Conservation (phyloP, 2,113 vertebrate genomes). For the Ursus arctos region DNA sequence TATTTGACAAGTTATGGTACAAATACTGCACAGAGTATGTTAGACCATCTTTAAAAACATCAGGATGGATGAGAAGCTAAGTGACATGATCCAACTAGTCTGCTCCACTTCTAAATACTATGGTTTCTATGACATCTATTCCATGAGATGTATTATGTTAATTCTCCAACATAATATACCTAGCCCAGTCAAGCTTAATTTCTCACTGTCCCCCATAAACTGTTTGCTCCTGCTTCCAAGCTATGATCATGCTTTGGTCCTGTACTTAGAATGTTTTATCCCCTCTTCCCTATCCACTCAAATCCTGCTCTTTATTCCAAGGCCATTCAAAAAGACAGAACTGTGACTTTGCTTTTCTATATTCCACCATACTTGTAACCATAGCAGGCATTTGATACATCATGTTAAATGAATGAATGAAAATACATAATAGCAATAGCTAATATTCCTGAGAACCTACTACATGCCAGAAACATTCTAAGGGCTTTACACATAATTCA, state of each 20-base stretch:
- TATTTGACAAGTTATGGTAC: not conserved
- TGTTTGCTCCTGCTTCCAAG: not conserved
- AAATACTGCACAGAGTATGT: not conserved
- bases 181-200: not conserved
- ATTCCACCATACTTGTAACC: not conserved
- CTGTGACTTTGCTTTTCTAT: not conserved
- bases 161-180: not conserved
- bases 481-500: not conserved
- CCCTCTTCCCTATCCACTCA: not conserved
- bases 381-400: not conserved
- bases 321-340: not conserved
- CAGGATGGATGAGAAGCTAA: not conserved
- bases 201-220: not conserved
- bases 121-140: not conserved
- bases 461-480: not conserved
- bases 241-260: not conserved
- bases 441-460: not conserved
- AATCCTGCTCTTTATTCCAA: constrained; percentile 9
- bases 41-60: not conserved
- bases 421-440: not conserved
- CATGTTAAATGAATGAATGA: not conserved
- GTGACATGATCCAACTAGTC: not conserved
- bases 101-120: not conserved
- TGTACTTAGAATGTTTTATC: not conserved
- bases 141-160: not conserved